These are phyloP conservation scores for Cyprinodon diabolis DNA, from an alignment of 2,797 vertebrate species.

Conservation along the genomic window DNA sequence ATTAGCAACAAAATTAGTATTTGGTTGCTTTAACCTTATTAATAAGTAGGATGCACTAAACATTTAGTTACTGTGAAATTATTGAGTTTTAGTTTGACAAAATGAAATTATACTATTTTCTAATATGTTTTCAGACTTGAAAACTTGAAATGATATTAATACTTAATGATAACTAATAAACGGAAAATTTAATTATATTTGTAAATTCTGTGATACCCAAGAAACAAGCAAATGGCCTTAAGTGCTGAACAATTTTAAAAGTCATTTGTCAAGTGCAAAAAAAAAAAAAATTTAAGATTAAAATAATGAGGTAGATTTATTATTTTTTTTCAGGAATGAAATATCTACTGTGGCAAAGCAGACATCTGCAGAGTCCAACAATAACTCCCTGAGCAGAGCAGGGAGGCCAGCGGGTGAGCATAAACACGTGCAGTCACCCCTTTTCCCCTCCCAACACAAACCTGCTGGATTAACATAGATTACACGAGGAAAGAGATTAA, in stretches of 20 bases:
- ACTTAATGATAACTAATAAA: not conserved
- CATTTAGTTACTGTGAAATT: too few relatives aligned
- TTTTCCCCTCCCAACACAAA: not conserved
- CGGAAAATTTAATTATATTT: too few relatives aligned
- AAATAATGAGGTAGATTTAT: not conserved
- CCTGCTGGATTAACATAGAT: constrained; percentile 48
- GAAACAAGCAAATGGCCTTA: not conserved
- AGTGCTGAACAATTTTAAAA: not conserved
- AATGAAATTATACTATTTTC: not conserved
- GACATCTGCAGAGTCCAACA: constrained; percentile 61
- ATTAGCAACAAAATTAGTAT: not conserved
- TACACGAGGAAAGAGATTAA: constrained; percentile 48
- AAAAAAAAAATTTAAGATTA: not conserved
- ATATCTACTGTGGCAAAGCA: constrained; percentile 38
- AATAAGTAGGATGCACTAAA: not conserved
- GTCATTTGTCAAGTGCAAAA: not conserved
- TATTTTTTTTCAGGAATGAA: constrained; percentile 49
- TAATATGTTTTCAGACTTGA: not conserved
- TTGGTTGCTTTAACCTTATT: not conserved
- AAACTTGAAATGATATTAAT: too few relatives aligned
- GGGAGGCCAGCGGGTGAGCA: constrained; percentile 55
- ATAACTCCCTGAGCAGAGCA: constrained; percentile 56
- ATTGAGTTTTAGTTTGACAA: not conserved
- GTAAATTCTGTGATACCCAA: not conserved
- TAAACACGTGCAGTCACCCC: constrained; percentile 38